Percentiles rank a stretch among this genome's conserved stretches.
Evolutionary conservation across 2,113 vertebrate genomes (phyloP).

Genomic region (Ceyx margarethae): DNA sequence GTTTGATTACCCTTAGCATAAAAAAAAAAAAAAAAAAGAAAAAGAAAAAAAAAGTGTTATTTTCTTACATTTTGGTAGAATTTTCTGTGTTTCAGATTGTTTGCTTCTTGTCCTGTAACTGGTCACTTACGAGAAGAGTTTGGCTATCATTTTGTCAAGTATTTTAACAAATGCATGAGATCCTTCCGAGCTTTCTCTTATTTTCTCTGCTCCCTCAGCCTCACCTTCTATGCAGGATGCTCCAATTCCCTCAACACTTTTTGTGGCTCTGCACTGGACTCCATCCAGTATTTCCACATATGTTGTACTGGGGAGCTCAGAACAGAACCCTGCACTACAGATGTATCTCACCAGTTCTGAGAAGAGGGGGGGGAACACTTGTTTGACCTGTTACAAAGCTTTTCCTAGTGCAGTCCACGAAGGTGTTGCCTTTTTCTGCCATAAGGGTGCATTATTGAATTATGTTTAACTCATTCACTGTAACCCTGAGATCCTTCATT

Average conservation of each 20-base stretch:
- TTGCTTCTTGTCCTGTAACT: background rate
- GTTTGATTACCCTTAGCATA: background rate
- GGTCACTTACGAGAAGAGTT: background rate
- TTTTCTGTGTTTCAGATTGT: background rate
- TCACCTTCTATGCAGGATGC: background rate
- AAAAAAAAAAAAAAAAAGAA: background rate
- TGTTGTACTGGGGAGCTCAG: background rate
- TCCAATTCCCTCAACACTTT: background rate
- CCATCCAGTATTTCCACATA: accelerated
- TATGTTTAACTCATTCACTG: background rate
- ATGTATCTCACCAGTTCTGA: background rate
- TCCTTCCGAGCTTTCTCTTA: background rate
- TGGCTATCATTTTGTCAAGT: background rate
- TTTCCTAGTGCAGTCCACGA: background rate
- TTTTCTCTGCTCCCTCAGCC: background rate
- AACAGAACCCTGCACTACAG: background rate
- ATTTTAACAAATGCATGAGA: background rate
- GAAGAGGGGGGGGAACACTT: background rate
- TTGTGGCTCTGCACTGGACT: background rate
- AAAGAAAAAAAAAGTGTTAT: too few relatives aligned
- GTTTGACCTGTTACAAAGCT: background rate
- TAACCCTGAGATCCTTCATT: background rate
- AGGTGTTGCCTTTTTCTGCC: background rate
- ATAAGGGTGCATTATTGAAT: background rate
- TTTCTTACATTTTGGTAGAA: background rate